These are phyloP conservation scores for Carduelis carduelis DNA, from an alignment of 2,797 vertebrate genomes.

Conservation along the genomic window DNA sequence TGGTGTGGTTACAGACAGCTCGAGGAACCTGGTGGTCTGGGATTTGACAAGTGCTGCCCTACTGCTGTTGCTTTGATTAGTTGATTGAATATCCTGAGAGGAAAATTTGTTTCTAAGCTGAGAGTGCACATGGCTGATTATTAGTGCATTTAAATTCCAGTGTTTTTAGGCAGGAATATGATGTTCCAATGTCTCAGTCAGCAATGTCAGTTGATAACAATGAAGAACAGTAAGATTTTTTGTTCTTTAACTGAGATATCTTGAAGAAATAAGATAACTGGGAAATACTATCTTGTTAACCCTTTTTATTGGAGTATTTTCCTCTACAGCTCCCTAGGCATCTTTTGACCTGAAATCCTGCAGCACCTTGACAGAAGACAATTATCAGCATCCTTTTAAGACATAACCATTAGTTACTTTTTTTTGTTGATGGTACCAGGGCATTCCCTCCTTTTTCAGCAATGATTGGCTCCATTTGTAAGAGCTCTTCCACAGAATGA, in stretches of 20 bases:
- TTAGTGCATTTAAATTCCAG: background rate
- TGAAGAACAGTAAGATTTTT: background rate
- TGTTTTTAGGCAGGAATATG: background rate
- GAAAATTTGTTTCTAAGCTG: background rate
- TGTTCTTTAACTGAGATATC: background rate
- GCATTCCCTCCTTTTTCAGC: background rate
- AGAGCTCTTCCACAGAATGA: background rate
- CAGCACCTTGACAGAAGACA: background rate
- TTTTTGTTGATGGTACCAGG: background rate
- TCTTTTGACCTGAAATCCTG: background rate
- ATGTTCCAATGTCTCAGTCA: background rate
- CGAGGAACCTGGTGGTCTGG: background rate
- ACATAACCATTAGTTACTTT: background rate
- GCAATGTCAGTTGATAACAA: background rate
- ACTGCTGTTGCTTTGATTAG: background rate
- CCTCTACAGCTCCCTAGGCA: background rate
- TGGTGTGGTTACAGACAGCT: background rate
- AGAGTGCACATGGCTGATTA: background rate
- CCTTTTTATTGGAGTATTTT: background rate
- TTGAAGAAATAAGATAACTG: background rate
- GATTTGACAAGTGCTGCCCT: background rate
- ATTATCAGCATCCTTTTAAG: background rate
- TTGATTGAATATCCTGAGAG: background rate
- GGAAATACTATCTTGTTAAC: background rate
- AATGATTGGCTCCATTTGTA: background rate